A percentile compares a stretch with the other conserved stretches of the same genome.
Evolutionary conservation across 2,888 invertebrate species (phyloP).

Genomic region (Leptopilina drosophilae): DNA sequence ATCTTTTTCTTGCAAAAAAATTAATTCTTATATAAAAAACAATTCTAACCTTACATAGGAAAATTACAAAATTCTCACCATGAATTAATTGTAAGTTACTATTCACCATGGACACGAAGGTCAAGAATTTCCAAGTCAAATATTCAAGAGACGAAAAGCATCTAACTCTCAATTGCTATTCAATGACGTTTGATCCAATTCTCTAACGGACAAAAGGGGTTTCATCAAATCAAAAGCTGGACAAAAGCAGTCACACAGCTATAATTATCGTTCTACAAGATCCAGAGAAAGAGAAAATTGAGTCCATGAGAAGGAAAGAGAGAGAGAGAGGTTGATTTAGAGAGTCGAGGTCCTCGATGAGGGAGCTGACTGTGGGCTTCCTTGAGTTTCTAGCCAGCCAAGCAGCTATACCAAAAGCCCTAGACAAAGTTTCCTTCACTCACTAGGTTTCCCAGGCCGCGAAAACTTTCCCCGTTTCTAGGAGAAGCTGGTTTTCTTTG

Average conservation of each 20-base stretch:
- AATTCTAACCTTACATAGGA: too few species aligned
- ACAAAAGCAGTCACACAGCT: slow-evolving; percentile 71
- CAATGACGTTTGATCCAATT: slow-evolving; percentile 49
- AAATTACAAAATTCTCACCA: too few species aligned
- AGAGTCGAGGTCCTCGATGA: slow-evolving; percentile 54
- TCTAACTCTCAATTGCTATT: slow-evolving; percentile 49
- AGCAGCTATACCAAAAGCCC: slow-evolving; percentile 64
- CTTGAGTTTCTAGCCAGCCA: slow-evolving; percentile 68
- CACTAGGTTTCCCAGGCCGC: slow-evolving; percentile 57
- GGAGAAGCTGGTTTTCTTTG: slow-evolving; percentile 58
- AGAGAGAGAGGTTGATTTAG: slow-evolving; percentile 48
- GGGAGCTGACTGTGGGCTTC: slow-evolving; percentile 71
- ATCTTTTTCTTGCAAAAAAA: background rate
- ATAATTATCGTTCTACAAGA: slow-evolving; percentile 69
- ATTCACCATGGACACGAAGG: background rate
- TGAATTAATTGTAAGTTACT: too few species aligned
- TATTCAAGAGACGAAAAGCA: slow-evolving; percentile 29
- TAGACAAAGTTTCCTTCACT: slow-evolving; percentile 68
- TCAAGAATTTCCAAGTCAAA: slow-evolving; percentile 37
- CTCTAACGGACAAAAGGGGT: slow-evolving; percentile 54
- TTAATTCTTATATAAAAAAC: too few species aligned
- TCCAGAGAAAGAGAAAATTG: slow-evolving; percentile 56
- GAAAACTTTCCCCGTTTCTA: slow-evolving; percentile 71
- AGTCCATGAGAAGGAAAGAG: slow-evolving; percentile 60
- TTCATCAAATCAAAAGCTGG: slow-evolving; percentile 58